Base-by-base conservation (phyloP, 1,140 invertebrate species). In the Elymnias hypermnestra region DNA sequence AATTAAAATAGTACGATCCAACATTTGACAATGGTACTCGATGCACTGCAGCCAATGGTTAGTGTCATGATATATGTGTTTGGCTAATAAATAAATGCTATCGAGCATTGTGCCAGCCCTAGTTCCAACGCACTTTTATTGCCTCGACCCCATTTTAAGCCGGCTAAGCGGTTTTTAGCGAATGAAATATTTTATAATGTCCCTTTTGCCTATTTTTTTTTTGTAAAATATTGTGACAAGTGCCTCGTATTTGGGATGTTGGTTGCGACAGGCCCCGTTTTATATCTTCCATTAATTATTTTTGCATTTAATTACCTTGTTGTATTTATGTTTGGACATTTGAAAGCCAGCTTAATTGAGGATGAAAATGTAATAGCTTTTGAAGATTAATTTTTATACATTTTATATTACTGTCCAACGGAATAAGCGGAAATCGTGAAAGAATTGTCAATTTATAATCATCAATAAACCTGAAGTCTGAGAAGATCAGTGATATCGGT, bases 71-170 rank as follows among this genome's bases (percentile, higher is more conserved):
- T 46, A 50, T 19, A 49, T 6, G 19, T 58, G 31, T 50, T 46
- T 36, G 35, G 44, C 15, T 43, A 53, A 52, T 60, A 60, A 56
- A 56, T 60, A 48, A 39, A 29, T 36, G 25, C 33, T 54, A 55
- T 59, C 49, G 48, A 40, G 40, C 41, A 51, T 53, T 40, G 45
- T 53, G 58, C 19, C 57, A 66, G 51, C 56, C 55, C 60, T 63
- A 50, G 18, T 44, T 47, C 44, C 48, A 45, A 57, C 50, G 51
- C 60, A 60, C 47, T 67, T 66, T 65, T 61, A 72, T 67, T 67
- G 59, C 55, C 47, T 37, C 48, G 63, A 61, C 63, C 66, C 36
- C 44, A 54, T 63, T 72, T 65, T 47, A 42, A 58, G 52, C 55
- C 39, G 41, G 40, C 48, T 57, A 54, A 59, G 59, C 59, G 47